Evolutionary conservation across 1,140 invertebrate genomes (phyloP), one percentile per base, ranked within the genome.

Genomic region (Microplitis mediator): DNA sequence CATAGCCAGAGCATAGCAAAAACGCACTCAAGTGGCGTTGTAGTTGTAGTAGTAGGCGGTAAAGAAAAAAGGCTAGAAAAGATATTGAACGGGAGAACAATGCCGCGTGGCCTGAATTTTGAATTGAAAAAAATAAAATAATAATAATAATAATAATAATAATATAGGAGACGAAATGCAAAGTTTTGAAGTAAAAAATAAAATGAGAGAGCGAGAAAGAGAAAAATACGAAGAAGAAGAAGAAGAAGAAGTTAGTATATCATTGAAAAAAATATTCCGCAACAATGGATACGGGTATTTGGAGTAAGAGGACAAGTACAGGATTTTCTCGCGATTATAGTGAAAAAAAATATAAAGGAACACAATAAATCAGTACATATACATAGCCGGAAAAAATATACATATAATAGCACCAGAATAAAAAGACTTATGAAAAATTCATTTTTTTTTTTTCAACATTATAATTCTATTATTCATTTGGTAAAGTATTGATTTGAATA

Each of bases 51-150:
- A 9, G 66, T 35, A 36, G 52, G 36, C 6, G 36, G 23, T 11
- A 34, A 50, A 54, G 39, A 52, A 34, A 23, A 58, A 66, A 58
- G 32, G 35, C 35, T 54, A 54, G 34, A 52, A 51, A 39, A 35
- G 56, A 62, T 72, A 72, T 72, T 72, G 71, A 67, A 72, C 39
- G 39, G 9, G 64, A 61, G 64, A 72, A 72, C 71, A 72, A 72
- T 72, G 36, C 36, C 23, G n/a, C 13, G 63, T 64, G 70, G 70
- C 58, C 66, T 73, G 60, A 73, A 63, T 73, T 73, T 73, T 52
- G 14, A 54, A 69, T 69, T 68, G 23, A 58, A 51, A 73, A 56
- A 62, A 72, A 62, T 50, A 73, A 73, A 51, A 62, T 3, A 45
- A 66, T 16, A 45, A 16, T 5, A 39, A 66, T 13, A 51, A 66